A percentile compares a stretch with the other conserved stretches of the same genome.
phyloP scores from a whole-genome alignment of 2,888 invertebrate genomes.

The Athalia circularis region DNA sequence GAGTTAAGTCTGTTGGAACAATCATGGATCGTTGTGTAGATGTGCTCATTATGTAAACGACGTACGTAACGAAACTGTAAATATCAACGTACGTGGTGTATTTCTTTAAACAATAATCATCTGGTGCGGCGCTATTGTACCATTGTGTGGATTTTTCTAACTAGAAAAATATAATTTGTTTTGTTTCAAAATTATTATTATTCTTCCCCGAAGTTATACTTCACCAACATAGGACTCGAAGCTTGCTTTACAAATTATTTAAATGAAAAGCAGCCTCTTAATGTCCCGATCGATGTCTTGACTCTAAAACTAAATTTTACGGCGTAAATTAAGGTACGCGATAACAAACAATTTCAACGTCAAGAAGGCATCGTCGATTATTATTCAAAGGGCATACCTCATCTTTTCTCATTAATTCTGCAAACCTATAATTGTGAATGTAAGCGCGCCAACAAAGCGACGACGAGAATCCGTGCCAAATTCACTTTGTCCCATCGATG shows the following conservation, averaged over 20 bases:
- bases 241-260: constrained; percentile 9
- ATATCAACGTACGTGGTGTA: neutral
- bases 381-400: neutral
- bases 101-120: neutral
- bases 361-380: neutral
- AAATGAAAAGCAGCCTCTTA: constrained; percentile 4
- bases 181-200: neutral
- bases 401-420: neutral
- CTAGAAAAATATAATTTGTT: neutral
- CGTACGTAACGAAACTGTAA: neutral
- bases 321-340: neutral
- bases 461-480: too few relatives aligned
- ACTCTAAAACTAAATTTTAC: neutral
- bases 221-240: neutral
- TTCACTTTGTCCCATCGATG: too few relatives aligned
- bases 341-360: constrained; percentile 11
- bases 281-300: neutral
- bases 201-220: neutral
- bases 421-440: too few relatives aligned
- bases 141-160: neutral
- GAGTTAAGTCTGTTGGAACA: neutral
- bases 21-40: neutral
- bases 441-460: too few relatives aligned
- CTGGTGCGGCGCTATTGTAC: neutral
- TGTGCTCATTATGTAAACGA: neutral